Conservation (phyloP, 1,140 invertebrate species). For the Paraescarpia echinospica region DNA sequence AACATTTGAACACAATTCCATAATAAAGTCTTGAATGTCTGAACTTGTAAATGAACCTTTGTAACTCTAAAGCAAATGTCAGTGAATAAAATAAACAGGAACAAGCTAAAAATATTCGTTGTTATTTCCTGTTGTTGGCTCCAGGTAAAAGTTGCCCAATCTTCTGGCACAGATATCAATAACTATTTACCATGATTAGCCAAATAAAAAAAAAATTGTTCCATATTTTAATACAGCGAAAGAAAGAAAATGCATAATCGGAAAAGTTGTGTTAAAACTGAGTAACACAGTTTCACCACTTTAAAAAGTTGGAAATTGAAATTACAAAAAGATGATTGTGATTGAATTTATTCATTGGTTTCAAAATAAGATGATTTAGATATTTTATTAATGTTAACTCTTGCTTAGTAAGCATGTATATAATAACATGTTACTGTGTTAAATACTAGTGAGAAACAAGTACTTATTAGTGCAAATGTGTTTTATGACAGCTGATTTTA, state of each 20-base stretch:
- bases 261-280: neutral
- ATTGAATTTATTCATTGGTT: neutral
- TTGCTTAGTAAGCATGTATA: neutral
- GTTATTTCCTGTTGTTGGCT: neutral
- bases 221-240: neutral
- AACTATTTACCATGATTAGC: neutral
- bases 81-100: neutral
- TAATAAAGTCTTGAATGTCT: neutral
- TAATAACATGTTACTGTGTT: no score
- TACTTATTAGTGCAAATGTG: slow-evolving; percentile 1
- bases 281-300: neutral
- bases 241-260: neutral
- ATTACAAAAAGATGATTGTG: neutral
- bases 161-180: neutral
- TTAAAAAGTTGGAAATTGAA: neutral
- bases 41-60: neutral
- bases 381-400: neutral
- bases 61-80: neutral
- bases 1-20: neutral
- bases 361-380: neutral
- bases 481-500: neutral
- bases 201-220: neutral
- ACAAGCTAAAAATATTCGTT: neutral
- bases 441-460: neutral
- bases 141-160: neutral